Evolutionary conservation across 2,113 vertebrate species (phyloP).

Genomic region (Neoarius graeffei): DNA sequence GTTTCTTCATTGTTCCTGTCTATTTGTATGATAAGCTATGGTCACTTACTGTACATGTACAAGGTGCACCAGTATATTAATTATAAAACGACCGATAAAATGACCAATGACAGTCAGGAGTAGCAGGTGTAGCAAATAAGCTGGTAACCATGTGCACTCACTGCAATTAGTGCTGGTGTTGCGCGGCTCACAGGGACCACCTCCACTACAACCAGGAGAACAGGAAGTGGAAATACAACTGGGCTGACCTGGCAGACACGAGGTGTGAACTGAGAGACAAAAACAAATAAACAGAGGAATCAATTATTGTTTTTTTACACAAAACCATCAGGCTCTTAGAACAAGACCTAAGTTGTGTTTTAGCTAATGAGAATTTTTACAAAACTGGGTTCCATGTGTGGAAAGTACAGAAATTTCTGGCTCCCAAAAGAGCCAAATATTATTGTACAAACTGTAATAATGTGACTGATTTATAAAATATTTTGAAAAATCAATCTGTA

Average conservation of each 20-base stretch:
- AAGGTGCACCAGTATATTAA: background rate
- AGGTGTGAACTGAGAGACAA: conserved; percentile 71
- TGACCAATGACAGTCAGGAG: background rate
- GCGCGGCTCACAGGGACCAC: conserved; percentile 71
- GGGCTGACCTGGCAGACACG: conserved; percentile 79
- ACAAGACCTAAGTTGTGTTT: background rate
- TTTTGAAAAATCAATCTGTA: background rate
- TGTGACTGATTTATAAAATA: background rate
- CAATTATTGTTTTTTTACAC: background rate
- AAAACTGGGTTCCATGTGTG: background rate
- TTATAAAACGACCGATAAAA: background rate
- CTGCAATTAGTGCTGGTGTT: conserved; percentile 79
- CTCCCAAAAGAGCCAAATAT: background rate
- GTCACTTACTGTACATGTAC: background rate
- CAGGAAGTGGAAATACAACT: conserved; percentile 77
- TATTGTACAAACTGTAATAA: background rate
- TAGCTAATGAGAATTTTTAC: background rate
- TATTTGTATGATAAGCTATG: background rate
- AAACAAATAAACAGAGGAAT: conserved; percentile 3
- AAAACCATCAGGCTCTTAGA: background rate
- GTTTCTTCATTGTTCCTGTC: background rate
- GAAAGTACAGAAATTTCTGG: background rate
- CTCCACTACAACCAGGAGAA: conserved; percentile 69
- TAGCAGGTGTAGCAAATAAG: background rate
- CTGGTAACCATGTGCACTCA: conserved; percentile 69